Base-by-base conservation (phyloP, 2,113 vertebrate species). In the Cairina moschata region DNA sequence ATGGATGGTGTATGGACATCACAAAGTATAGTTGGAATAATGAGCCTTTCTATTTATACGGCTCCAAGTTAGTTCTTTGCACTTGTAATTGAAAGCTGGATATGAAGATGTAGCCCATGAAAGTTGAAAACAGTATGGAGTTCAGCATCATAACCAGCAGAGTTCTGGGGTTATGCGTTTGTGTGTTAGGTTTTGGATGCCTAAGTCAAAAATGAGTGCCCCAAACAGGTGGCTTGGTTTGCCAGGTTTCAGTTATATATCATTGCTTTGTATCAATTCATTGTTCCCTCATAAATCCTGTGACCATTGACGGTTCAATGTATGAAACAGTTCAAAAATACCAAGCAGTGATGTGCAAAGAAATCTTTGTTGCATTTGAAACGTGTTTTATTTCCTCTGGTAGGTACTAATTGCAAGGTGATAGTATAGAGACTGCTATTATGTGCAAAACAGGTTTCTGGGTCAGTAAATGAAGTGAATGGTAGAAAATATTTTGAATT, bases 1-100 rank as follows among this genome's bases (percentile, higher is more conserved):
- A 1, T 8, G 16, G 31, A 5, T 0, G 1, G 28, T 17, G 4
- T n/a, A 5, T 6, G 59, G 38, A 9, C 7, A 3, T 32, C 56
- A 4, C 5, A 15, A 42, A 38, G 28, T 28, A 5, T 32, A 9
- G n/a, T 32, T 48, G 60, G 18, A 83, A 14, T 29, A 38, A 38
- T 0, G 7, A 48, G 48, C 12, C 25, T 15, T 75, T 34, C 29
- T 40, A 21, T 31, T 36, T 11, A 8, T 16, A 4, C 58, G 29
- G 11, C n/a, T 69, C 60, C 25, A 17, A 1, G 11, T 58, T 18
- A 22, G 54, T 83, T 78, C 13, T 46, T 36, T 9, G 18, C 7
- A 1, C 17, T 46, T 34, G 11, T 0, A 48, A 20, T 11, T 18
- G 23, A 50, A 59, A 55, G 42, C 25, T 80, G 34, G 31, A 1